These are phyloP conservation scores for Avahi laniger DNA, from an alignment of 2,797 vertebrate genomes.

Conservation along the genomic window DNA sequence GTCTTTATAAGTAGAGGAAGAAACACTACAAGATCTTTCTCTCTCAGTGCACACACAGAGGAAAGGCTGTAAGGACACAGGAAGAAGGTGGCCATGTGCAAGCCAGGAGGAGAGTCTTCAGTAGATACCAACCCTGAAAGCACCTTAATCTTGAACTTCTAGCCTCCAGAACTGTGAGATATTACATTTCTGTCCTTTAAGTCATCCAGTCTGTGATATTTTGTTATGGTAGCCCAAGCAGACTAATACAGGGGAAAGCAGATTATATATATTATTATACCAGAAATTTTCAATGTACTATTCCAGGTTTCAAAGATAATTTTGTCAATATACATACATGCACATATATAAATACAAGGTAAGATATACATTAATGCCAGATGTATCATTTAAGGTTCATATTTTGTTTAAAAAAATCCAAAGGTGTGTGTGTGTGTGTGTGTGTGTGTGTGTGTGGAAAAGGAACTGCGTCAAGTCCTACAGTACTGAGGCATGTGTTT, in stretches of 20 bases:
- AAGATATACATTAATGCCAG: background rate
- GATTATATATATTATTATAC: background rate
- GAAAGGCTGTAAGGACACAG: background rate
- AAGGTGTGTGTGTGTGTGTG: background rate
- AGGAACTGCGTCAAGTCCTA: background rate
- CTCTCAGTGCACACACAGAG: background rate
- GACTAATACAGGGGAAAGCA: background rate
- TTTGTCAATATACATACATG: background rate
- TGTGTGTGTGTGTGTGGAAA: background rate
- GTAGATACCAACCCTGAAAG: background rate
- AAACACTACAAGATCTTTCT: background rate
- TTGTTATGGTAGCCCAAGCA: background rate
- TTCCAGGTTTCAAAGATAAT: background rate
- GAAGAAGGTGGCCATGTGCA: background rate
- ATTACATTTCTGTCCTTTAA: background rate
- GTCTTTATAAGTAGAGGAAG: background rate
- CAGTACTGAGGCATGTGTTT: background rate
- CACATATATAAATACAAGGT: background rate
- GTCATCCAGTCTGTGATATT: background rate
- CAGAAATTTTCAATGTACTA: background rate
- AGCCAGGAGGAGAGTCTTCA: background rate
- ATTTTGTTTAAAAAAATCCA: background rate
- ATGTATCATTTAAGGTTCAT: background rate
- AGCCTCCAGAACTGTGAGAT: background rate
- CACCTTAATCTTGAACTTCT: background rate